A percentile compares a stretch with the other conserved stretches of the same genome.
phyloP scores from a whole-genome alignment of 2,888 invertebrate genomes.

The Machimus atricapillus region DNA sequence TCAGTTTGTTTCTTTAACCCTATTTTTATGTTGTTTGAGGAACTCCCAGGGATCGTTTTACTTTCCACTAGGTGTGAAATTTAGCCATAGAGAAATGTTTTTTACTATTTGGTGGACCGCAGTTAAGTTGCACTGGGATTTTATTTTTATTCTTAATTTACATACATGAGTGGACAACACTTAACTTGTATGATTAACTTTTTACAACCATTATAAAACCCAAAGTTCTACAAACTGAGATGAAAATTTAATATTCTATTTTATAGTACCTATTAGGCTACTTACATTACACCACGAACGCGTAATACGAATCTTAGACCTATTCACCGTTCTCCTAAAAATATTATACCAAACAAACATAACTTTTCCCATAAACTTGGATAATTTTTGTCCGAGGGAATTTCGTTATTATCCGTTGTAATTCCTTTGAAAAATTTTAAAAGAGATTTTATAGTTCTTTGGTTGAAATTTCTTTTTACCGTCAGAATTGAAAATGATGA shows the following conservation, averaged over 20 bases:
- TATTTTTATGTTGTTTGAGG: not conserved
- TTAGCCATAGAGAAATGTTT: not conserved
- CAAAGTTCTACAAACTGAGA: not conserved
- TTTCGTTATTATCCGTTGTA: no score
- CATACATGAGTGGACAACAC: not conserved
- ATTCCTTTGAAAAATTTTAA: no score
- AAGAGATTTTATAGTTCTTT: no score
- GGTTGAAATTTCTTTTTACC: no score
- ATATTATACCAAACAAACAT: no score
- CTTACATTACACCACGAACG: no score
- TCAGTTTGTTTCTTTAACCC: not conserved
- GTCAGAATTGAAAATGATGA: no score
- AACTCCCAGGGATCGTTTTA: not conserved
- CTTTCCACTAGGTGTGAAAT: not conserved
- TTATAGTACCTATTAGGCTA: not conserved
- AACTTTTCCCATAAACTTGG: no score
- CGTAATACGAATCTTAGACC: no score
- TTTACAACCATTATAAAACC: not conserved
- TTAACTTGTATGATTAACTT: not conserved
- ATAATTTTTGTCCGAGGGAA: no score
- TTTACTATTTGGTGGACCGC: not conserved
- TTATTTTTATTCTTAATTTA: not conserved
- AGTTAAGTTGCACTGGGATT: not conserved
- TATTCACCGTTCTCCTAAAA: no score
- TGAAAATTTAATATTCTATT: not conserved